These are phyloP conservation scores for Phoeniculus purpureus DNA, from an alignment of 2,797 vertebrate species.

Conservation along the genomic window DNA sequence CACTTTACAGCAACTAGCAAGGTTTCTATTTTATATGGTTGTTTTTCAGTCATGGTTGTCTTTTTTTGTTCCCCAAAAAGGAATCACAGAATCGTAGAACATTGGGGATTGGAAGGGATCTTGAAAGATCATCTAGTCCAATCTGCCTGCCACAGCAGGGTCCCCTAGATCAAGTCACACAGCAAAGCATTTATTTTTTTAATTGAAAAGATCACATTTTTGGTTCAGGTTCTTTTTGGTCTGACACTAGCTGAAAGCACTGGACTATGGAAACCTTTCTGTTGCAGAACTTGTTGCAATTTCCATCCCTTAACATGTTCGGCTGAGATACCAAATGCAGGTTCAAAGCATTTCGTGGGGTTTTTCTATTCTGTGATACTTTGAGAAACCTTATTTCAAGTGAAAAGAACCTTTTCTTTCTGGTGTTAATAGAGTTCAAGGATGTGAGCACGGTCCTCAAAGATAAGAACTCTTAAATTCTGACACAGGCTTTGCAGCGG, in stretches of 20 bases:
- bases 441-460: neutral
- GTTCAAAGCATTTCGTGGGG: neutral
- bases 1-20: neutral
- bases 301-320: neutral
- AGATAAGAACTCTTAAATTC: neutral
- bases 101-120: no score
- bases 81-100: neutral
- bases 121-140: no score
- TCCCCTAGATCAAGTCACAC: neutral
- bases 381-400: neutral
- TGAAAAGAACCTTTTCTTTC: neutral
- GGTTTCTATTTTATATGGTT: neutral
- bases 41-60: neutral
- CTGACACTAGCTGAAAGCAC: neutral
- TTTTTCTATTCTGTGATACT: neutral
- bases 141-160: no score
- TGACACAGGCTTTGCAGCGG: neutral
- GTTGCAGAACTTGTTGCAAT: neutral
- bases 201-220: neutral
- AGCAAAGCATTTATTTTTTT: neutral
- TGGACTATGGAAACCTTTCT: neutral
- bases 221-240: neutral
- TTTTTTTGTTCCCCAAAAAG: fast-evolving
- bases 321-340: neutral
- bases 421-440: neutral